phyloP scores from a whole-genome alignment of 2,888 invertebrate species.

The Nebria brevicollis region DNA sequence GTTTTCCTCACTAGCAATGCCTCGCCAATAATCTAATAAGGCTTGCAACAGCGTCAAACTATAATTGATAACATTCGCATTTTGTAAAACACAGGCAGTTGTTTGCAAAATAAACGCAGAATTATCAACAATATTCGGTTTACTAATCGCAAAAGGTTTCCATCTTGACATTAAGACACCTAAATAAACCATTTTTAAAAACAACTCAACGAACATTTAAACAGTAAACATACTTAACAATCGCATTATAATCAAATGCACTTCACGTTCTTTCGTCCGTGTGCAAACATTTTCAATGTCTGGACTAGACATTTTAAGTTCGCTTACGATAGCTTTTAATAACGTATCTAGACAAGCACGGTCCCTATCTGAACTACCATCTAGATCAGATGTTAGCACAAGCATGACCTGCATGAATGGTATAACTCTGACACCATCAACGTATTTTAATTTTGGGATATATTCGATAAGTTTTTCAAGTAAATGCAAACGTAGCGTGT shows the following conservation, averaged over 20 bases:
- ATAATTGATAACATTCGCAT: constrained; percentile 77
- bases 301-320: constrained; percentile 74
- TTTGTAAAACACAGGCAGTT: constrained; percentile 76
- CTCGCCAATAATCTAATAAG: constrained; percentile 82
- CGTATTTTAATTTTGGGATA: constrained; percentile 77
- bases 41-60: constrained; percentile 77
- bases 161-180: constrained; percentile 82
- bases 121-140: constrained; percentile 64
- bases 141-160: constrained; percentile 64
- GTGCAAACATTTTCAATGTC: constrained; percentile 67
- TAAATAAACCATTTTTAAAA: constrained; percentile 53
- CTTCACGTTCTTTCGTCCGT: constrained; percentile 81
- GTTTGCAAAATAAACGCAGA: constrained; percentile 73
- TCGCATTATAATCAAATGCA: constrained; percentile 88
- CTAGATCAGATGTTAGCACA: constrained; percentile 89
- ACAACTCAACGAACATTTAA: neutral
- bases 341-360: constrained; percentile 80
- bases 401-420: constrained; percentile 91
- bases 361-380: constrained; percentile 85
- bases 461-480: constrained; percentile 81
- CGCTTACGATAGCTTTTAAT: constrained; percentile 76
- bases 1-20: constrained; percentile 62
- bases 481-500: constrained; percentile 75
- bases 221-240: constrained; percentile 76
- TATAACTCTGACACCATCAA: constrained; percentile 87